Conservation (phyloP, 2,888 invertebrate genomes). For the Acrobasis consociella region DNA sequence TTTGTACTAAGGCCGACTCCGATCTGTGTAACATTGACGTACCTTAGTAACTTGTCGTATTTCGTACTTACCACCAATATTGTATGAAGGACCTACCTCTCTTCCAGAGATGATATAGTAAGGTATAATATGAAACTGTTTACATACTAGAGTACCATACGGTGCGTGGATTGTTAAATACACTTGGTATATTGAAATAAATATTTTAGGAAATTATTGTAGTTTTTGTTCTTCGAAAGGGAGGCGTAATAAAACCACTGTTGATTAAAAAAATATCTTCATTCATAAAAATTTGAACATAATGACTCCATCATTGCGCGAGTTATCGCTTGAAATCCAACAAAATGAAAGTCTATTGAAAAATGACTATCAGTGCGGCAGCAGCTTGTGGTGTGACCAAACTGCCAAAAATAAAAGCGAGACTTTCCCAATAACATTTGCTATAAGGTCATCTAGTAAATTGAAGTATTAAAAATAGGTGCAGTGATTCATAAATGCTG, state of each 20-base stretch:
- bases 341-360: slow-evolving; percentile 3
- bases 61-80: slow-evolving; percentile 52
- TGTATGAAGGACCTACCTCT: slow-evolving; percentile 54
- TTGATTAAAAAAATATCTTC: slow-evolving; percentile 26
- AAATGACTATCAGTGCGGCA: background rate
- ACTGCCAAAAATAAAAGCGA: background rate
- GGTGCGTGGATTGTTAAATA: slow-evolving; percentile 68
- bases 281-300: slow-evolving; percentile 25
- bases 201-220: slow-evolving; percentile 58
- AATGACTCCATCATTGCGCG: background rate
- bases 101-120: slow-evolving; percentile 40
- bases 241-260: slow-evolving; percentile 20
- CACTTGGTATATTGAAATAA: slow-evolving; percentile 64
- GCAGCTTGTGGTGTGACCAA: slow-evolving; percentile 1
- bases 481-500: background rate
- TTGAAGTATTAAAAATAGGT: background rate
- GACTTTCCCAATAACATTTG: background rate
- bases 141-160: slow-evolving; percentile 57
- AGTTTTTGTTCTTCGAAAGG: slow-evolving; percentile 33
- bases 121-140: slow-evolving; percentile 41
- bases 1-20: slow-evolving; percentile 11
- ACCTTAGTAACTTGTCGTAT: slow-evolving; percentile 34
- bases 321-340: slow-evolving; percentile 3
- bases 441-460: background rate
- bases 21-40: slow-evolving; percentile 4